Conservation (phyloP, 1,140 invertebrate species). For the Apis florea region DNA sequence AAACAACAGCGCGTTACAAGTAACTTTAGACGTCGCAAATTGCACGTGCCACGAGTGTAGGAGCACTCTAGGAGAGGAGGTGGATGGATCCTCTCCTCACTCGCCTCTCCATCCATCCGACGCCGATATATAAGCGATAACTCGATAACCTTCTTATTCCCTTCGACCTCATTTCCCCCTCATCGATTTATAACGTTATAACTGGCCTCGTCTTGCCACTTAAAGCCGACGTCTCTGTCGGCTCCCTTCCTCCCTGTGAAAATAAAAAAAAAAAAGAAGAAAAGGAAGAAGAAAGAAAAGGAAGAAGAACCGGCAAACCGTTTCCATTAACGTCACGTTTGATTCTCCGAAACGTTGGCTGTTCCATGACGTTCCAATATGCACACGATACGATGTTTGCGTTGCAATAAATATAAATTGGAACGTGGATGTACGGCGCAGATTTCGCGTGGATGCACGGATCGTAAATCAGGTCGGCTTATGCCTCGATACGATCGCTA, state of each 20-base stretch:
- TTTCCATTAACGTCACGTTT: neutral
- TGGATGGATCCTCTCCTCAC: slow-evolving; percentile 2
- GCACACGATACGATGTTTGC: neutral
- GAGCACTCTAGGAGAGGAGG: slow-evolving; percentile 43
- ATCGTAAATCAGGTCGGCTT: slow-evolving; percentile 29
- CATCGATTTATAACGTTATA: slow-evolving; percentile 57
- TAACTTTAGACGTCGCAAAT: slow-evolving; percentile 62
- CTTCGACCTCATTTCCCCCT: slow-evolving; percentile 56
- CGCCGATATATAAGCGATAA: slow-evolving; percentile 61
- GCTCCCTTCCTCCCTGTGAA: neutral
- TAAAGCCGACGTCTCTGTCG: slow-evolving; percentile 46
- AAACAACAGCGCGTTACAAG: slow-evolving; percentile 44
- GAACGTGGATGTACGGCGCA: neutral
- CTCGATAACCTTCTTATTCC: slow-evolving; percentile 64
- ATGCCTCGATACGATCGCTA: slow-evolving; percentile 29
- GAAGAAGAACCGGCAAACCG: too few relatives aligned
- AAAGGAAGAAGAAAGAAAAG: too few relatives aligned
- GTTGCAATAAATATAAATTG: slow-evolving; percentile 15
- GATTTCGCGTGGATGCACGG: neutral
- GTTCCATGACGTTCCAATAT: neutral
- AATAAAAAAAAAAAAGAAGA: too few relatives aligned
- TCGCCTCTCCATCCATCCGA: slow-evolving; percentile 11
- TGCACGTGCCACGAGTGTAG: slow-evolving; percentile 54
- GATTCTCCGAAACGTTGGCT: neutral
- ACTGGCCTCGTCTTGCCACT: slow-evolving; percentile 48